A percentile compares a stretch with the other conserved stretches of the same genome.
phyloP scores from a whole-genome alignment of 2,888 invertebrate species.

The Melangyna quadrimaculata region DNA sequence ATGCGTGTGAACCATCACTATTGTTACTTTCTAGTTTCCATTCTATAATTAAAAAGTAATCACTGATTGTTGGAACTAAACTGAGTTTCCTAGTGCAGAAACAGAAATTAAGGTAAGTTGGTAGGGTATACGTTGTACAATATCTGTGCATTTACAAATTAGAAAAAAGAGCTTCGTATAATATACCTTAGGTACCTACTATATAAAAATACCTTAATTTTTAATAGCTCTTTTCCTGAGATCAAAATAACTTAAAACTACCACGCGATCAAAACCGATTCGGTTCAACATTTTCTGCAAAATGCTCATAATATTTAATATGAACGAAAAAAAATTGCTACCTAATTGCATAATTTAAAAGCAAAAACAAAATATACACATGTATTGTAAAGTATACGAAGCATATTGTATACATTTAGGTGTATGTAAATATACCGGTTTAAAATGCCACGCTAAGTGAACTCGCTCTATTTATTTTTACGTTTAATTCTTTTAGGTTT shows the following conservation, averaged over 20 bases:
- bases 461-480: conserved; percentile 70
- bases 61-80: background rate
- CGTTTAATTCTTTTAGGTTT: conserved; percentile 65
- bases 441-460: conserved; percentile 70
- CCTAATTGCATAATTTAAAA: conserved; percentile 68
- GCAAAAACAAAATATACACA: conserved; percentile 36
- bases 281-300: conserved; percentile 29
- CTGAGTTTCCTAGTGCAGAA: too few species aligned
- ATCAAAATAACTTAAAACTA: conserved; percentile 15
- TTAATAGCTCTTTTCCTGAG: conserved; percentile 32
- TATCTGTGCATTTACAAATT: background rate
- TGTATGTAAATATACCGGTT: conserved; percentile 46
- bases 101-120: too few species aligned
- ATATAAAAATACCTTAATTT: background rate
- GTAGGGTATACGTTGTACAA: too few species aligned
- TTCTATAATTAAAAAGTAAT: conserved; percentile 20
- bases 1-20: background rate
- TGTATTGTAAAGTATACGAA: conserved; percentile 2
- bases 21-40: conserved; percentile 12
- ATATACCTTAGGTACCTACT: background rate
- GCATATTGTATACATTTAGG: background rate
- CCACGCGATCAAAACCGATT: conserved; percentile 45
- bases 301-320: conserved; percentile 4
- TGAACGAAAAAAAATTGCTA: conserved; percentile 14
- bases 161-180: background rate